Base-by-base conservation (phyloP, 2,888 invertebrate species). In the Gymnocheta viridis region DNA sequence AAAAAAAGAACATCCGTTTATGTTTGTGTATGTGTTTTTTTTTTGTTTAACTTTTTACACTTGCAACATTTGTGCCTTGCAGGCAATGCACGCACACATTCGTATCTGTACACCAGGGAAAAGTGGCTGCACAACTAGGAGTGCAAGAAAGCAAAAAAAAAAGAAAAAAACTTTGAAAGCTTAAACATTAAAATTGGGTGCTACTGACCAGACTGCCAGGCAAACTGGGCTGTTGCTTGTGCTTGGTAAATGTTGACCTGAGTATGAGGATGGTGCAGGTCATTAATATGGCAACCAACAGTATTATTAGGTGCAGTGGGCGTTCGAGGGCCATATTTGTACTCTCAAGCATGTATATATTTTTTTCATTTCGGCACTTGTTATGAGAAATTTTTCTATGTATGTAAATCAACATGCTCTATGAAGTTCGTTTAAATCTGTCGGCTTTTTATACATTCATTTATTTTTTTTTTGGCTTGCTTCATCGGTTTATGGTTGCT, bases 211-310 rank as follows among this genome's bases (percentile, higher is more conserved):
- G 35, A 38, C 51, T 0, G 41, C 19, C 32, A 0, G 19, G 12
- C n/a, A n/a, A n/a, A 9, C 56, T 19, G 49, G 38, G 60, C 64
- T 27, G 54, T 58, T 72, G 58, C 41, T 41, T 62, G 4, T 70
- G 49, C 38, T 24, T 17, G 24, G 12, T 38, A 64, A 44, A 47
- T 69, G 17, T 14, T 49, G n/a, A 1, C 1, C 44, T 38, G 58
- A 41, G 24, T 7, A 22, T 27, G 38, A 60, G 49, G 58, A 19
- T 58, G 77, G 19, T 51, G 64, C 56, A 27, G 82, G 74, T 82
- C 79, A 82, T 82, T 85, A 85, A 79, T 85, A 85, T 72, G 79
- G 69, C 80, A 80, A 66, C 51, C 67, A 51, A 56, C 14, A 54
- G 35, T 17, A 56, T 54, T 49, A 58, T 41, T 38, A 44, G 44